phyloP scores from a whole-genome alignment of 2,797 vertebrate genomes.

The Mormyrops attenuatus region DNA sequence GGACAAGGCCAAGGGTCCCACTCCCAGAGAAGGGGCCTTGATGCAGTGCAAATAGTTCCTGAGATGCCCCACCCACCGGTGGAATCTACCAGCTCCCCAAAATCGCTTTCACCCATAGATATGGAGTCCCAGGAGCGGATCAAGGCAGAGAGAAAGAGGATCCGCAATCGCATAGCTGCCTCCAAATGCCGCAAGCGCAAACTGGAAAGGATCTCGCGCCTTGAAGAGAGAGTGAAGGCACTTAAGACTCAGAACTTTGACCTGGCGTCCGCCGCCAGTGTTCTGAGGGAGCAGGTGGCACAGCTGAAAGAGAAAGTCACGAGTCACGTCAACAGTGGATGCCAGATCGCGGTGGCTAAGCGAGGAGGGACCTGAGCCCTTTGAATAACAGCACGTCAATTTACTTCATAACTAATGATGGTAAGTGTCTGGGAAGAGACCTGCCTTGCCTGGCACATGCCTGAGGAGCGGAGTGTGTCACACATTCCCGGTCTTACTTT shows the following conservation, averaged over 20 bases:
- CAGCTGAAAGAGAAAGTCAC: conserved; percentile 83
- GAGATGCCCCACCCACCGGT: conserved; percentile 63
- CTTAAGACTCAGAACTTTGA: conserved; percentile 80
- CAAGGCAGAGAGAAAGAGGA: conserved; percentile 79
- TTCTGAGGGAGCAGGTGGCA: conserved; percentile 75
- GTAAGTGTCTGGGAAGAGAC: conserved; percentile 8
- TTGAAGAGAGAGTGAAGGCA: conserved; percentile 82
- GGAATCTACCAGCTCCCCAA: conserved; percentile 57
- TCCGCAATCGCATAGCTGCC: conserved; percentile 79
- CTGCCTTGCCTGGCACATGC: conserved; percentile 6
- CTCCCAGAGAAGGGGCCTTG: conserved; percentile 53
- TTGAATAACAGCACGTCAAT: conserved; percentile 34
- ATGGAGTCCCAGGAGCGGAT: conserved; percentile 77
- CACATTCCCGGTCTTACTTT: neutral
- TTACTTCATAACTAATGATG: neutral
- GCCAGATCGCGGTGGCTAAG: conserved; percentile 64
- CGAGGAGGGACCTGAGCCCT: conserved; percentile 47
- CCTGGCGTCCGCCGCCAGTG: conserved; percentile 74
- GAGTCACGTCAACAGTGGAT: conserved; percentile 78
- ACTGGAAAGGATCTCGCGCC: conserved; percentile 76
- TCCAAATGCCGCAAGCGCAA: conserved; percentile 83
- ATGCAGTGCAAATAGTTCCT: conserved; percentile 78
- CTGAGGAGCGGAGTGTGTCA: neutral
- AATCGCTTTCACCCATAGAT: conserved; percentile 72
- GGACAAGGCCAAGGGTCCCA: conserved; percentile 45